Base-by-base conservation (phyloP, 2,113 vertebrate genomes). In the Gavialis gangeticus region DNA sequence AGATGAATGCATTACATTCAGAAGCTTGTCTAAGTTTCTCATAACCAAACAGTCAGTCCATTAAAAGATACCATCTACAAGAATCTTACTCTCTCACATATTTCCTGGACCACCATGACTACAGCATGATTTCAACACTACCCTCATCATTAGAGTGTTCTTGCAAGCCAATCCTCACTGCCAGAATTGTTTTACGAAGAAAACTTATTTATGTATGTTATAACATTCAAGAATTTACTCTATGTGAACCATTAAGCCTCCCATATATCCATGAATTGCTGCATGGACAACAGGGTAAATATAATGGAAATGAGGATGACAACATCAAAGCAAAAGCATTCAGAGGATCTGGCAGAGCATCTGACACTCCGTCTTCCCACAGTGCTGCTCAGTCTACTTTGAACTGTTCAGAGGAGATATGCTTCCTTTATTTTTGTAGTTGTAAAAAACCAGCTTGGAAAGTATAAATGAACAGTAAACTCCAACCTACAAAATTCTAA, bases 81-180 rank as follows among this genome's bases (percentile, higher is more conserved):
- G 46, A 46, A 46, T 46, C 46, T 46, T 7, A 46, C 46, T 46
- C 46, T 46, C 46, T 46, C 46, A 46, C 46, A 46, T 46, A 46
- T 46, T 46, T 46, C 46, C 8, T 46, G 46, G 46, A 46, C 46
- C 46, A 46, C 46, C 46, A 46, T 46, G 46, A 46, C 46, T 46
- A 46, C 46, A 46, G 46, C 46, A 46, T 46, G 9, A 46, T 46
- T 46, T 46, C 46, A 46, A 46, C 46, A 46, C 46, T 46, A 46
- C 46, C 46, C 46, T 86, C 54, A 57, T 60, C n/a, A 60, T 25
- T 15, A 60, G 19, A 12, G 25, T 86, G 34, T 55, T 12, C 14
- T 57, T 19, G 81, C 69, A 0, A 64, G 10, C 21, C 46, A 4
- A 62, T 73, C n/a, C 79, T 28, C 11, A 12, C 18, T 1, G 0